Conservation (phyloP, 2,888 invertebrate genomes). For the Bedellia somnulentella region DNA sequence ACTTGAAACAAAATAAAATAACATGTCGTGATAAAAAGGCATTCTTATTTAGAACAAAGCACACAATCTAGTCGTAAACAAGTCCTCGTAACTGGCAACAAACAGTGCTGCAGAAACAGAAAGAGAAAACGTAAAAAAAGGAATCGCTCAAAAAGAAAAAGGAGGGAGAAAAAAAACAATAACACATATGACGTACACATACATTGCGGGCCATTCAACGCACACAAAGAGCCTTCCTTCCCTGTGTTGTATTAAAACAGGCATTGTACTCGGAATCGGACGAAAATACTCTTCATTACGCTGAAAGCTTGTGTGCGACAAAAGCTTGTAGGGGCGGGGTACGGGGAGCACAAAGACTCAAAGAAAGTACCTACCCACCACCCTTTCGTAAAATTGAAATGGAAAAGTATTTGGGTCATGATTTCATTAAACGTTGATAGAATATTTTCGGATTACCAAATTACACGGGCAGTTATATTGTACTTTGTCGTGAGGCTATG, state of each 20-base stretch:
- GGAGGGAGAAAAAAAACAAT: constrained; percentile 1
- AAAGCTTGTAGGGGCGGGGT: constrained; percentile 32
- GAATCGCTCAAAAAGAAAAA: constrained; percentile 1
- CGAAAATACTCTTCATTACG: constrained; percentile 64
- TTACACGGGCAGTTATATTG: too few species aligned
- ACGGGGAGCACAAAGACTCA: constrained; percentile 40
- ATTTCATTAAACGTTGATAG: too few species aligned
- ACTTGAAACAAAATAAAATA: too few species aligned
- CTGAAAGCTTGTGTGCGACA: constrained; percentile 61
- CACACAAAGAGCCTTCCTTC: constrained; percentile 52
- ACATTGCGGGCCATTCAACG: constrained; percentile 34
- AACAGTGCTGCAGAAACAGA: too few species aligned
- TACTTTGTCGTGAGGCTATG: too few species aligned
- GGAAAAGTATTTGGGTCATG: too few species aligned
- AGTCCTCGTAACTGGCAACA: too few species aligned
- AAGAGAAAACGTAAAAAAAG: too few species aligned
- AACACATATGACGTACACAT: constrained; percentile 35
- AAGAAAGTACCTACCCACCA: constrained; percentile 17
- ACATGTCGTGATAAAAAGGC: too few species aligned
- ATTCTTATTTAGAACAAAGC: too few species aligned
- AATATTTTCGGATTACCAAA: too few species aligned
- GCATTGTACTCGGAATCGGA: constrained; percentile 59
- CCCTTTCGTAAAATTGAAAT: background rate
- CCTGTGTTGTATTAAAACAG: constrained; percentile 53
- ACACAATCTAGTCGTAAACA: too few species aligned